phyloP scores from a whole-genome alignment of 2,797 vertebrate genomes.

The Helicolenus hilgendorfi region DNA sequence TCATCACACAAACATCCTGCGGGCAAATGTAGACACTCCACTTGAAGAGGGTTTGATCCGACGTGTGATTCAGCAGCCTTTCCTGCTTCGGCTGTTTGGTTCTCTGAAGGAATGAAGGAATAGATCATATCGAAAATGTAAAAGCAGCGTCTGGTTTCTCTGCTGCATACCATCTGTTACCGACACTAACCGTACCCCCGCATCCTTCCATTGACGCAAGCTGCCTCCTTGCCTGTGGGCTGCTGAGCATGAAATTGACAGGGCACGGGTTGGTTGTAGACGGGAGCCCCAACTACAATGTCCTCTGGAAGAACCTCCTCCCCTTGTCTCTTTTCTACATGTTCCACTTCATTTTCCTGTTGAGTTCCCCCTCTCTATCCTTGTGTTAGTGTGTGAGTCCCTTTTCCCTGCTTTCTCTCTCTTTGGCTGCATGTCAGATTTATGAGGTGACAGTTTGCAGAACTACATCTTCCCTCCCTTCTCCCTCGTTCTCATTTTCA shows the following conservation, averaged over 20 bases:
- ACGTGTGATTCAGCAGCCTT: constrained; percentile 35
- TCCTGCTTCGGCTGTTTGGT: constrained; percentile 35
- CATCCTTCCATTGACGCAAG: constrained; percentile 65
- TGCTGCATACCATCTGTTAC: constrained; percentile 69
- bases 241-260: constrained; percentile 91
- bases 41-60: constrained; percentile 9
- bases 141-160: constrained; percentile 56
- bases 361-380: constrained; percentile 35
- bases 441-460: constrained; percentile 79
- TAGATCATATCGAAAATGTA: constrained; percentile 65
- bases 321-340: constrained; percentile 45
- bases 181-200: constrained; percentile 54
- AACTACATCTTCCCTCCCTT: constrained; percentile 57
- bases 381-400: not conserved
- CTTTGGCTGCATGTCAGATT: constrained; percentile 82
- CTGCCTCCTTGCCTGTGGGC: constrained; percentile 75
- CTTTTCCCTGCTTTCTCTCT: constrained; percentile 45
- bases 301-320: constrained; percentile 50
- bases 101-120: constrained; percentile 44
- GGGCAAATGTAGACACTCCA: constrained; percentile 4
- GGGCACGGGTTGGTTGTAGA: constrained; percentile 62
- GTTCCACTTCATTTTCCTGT: constrained; percentile 64
- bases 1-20: not conserved
- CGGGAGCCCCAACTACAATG: constrained; percentile 55
- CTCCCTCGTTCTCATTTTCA: constrained; percentile 56